phyloP scores from a whole-genome alignment of 2,113 vertebrate species.

The Rousettus leschenaultii region DNA sequence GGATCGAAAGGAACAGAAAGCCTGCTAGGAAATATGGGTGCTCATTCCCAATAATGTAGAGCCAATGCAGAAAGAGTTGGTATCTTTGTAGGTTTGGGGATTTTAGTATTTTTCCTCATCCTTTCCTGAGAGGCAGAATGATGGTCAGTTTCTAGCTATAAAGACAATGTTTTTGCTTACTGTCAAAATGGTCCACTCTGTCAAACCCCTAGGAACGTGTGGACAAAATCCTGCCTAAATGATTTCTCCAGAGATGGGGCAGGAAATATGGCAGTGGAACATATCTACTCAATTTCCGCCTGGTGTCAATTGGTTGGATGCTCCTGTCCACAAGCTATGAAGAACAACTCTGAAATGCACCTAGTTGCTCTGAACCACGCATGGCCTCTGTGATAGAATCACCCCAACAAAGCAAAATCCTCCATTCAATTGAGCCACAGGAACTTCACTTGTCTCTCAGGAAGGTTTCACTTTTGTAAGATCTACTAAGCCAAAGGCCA shows the following conservation, averaged over 20 bases:
- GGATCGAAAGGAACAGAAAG: neutral
- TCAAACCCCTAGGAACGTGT: neutral
- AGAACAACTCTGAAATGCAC: neutral
- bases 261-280: neutral
- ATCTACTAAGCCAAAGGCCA: slow-evolving; percentile 40
- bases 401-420: slow-evolving; percentile 1
- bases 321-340: neutral
- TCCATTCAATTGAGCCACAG: neutral
- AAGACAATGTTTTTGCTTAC: neutral
- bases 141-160: neutral
- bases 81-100: neutral
- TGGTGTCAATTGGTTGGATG: neutral
- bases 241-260: neutral
- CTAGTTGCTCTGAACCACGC: neutral
- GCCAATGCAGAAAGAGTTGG: neutral
- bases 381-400: slow-evolving; percentile 4
- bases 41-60: neutral
- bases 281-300: neutral
- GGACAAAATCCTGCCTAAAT: neutral
- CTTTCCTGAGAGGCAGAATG: slow-evolving; percentile 6
- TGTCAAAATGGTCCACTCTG: neutral
- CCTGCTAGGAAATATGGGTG: neutral
- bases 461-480: slow-evolving; percentile 43
- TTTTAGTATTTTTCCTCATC: neutral
- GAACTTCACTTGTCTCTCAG: slow-evolving; percentile 1